Conservation (phyloP, 92 coral and sea anemone genomes). For the Porites divaricata region DNA sequence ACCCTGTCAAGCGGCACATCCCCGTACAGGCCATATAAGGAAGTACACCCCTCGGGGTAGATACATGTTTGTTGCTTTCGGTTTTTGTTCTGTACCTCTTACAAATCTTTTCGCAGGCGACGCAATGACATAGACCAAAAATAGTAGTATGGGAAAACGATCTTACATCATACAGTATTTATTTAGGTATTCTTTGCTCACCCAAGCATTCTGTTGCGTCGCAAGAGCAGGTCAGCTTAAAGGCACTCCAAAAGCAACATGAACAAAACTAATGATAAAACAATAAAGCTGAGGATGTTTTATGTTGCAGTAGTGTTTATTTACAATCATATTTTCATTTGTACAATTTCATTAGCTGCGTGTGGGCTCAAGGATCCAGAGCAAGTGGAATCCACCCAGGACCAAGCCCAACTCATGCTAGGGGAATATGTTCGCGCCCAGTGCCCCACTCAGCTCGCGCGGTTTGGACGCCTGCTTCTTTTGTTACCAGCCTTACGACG, state of each 20-base stretch:
- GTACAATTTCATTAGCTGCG: slow-evolving; percentile 51
- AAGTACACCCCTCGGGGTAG: no score
- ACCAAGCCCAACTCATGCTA: slow-evolving; percentile 92
- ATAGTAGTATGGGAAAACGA: not conserved
- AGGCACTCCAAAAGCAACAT: not conserved
- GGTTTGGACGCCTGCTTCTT: slow-evolving; percentile 93
- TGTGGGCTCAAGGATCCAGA: slow-evolving; percentile 90
- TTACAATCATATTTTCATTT: not conserved
- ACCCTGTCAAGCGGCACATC: no score
- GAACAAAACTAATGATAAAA: not conserved
- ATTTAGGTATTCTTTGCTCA: not conserved
- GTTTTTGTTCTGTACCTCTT: no score
- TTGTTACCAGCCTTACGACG: slow-evolving; percentile 83
- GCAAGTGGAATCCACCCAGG: slow-evolving; percentile 89
- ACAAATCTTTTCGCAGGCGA: not conserved
- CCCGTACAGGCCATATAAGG: no score
- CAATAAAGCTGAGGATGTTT: no score
- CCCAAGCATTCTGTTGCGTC: not conserved
- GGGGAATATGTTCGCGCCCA: slow-evolving; percentile 87
- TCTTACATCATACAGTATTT: not conserved
- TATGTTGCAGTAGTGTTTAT: no score
- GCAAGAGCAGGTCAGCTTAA: no score
- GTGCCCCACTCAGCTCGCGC: slow-evolving; percentile 81
- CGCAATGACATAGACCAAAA: not conserved
- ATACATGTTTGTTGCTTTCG: no score